phyloP scores from a whole-genome alignment of 2,888 invertebrate genomes.

The Mythimna vitellina region DNA sequence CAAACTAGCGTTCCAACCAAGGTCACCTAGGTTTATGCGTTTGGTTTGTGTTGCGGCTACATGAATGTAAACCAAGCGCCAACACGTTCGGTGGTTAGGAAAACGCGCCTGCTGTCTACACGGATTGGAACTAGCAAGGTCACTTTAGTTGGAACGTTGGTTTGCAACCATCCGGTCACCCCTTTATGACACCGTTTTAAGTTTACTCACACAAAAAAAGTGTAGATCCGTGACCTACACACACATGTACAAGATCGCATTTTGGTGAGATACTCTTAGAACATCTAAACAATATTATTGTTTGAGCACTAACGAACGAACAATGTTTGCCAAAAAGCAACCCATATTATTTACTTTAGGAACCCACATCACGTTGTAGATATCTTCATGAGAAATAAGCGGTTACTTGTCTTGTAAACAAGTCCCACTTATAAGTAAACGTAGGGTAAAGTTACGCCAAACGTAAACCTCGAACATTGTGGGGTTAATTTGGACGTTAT shows the following conservation, averaged over 20 bases:
- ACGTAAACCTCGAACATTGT: neutral
- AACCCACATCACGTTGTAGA: neutral
- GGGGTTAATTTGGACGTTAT: neutral
- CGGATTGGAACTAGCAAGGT: no score
- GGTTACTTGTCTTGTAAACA: neutral
- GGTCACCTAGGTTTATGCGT: no score
- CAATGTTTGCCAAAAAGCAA: constrained; percentile 1
- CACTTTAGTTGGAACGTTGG: no score
- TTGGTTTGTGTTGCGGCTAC: no score
- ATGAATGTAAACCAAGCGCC: no score
- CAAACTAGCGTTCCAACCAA: no score
- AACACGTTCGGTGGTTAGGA: no score
- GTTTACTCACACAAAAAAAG: neutral
- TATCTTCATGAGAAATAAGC: neutral
- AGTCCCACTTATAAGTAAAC: neutral
- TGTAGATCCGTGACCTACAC: neutral
- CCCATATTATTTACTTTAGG: neutral
- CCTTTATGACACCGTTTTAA: no score
- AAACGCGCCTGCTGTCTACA: no score
- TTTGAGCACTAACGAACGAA: neutral
- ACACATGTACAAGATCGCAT: neutral
- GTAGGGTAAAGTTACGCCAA: neutral
- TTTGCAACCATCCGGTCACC: no score
- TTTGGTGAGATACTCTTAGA: neutral
- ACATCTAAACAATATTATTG: neutral